phyloP scores from a whole-genome alignment of 2,797 vertebrate species.

The Xenentodon cancila region DNA sequence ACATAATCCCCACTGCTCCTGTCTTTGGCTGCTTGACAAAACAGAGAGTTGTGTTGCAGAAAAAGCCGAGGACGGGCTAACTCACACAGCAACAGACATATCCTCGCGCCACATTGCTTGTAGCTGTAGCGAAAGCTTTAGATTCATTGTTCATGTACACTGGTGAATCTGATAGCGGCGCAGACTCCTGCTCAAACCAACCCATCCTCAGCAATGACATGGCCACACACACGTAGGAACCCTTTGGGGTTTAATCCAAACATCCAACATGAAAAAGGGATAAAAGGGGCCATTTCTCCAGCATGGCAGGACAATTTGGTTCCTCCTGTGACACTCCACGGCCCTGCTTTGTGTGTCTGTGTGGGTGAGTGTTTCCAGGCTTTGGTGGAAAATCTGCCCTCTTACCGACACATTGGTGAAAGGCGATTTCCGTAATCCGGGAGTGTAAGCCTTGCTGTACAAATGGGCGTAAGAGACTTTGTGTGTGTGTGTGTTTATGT shows the following conservation, averaged over 20 bases:
- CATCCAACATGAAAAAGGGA: constrained; percentile 56
- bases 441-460: constrained; percentile 79
- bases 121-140: constrained; percentile 20
- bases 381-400: constrained; percentile 67
- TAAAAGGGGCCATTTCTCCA: constrained; percentile 57
- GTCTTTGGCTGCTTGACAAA: constrained; percentile 42
- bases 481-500: constrained; percentile 30
- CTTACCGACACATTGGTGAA: constrained; percentile 70
- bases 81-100: constrained; percentile 38
- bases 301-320: constrained; percentile 51
- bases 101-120: constrained; percentile 38
- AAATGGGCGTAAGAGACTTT: constrained; percentile 78
- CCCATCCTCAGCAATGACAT: constrained; percentile 12
- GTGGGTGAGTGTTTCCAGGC: constrained; percentile 49
- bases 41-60: constrained; percentile 37
- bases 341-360: constrained; percentile 51
- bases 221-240: constrained; percentile 26
- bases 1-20: constrained; percentile 39
- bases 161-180: constrained; percentile 1
- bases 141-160: constrained; percentile 1
- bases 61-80: background rate
- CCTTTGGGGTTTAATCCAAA: constrained; percentile 49
- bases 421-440: constrained; percentile 83
- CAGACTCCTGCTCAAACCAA: constrained; percentile 10
- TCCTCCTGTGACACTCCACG: constrained; percentile 43